These are phyloP conservation scores for Ellobium chinense DNA, from an alignment of 2,888 invertebrate species.

Conservation along the genomic window DNA sequence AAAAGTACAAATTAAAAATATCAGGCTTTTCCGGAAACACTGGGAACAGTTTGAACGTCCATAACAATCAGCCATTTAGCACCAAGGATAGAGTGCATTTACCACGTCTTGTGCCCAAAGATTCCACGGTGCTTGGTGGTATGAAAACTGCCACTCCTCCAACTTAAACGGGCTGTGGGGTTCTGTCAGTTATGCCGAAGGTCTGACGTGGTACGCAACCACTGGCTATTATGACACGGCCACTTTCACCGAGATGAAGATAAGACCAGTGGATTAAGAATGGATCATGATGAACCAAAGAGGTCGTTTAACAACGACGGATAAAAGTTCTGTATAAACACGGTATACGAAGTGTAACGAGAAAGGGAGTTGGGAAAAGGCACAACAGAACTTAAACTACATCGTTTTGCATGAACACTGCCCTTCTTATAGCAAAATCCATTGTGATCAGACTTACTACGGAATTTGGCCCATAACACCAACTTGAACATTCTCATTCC, in stretches of 20 bases:
- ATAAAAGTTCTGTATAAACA: too few species aligned
- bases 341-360: too few species aligned
- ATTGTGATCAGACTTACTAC: too few species aligned
- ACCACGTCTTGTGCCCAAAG: slow-evolving; percentile 71
- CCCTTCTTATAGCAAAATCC: too few species aligned
- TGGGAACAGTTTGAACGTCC: slow-evolving; percentile 74
- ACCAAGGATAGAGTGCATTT: slow-evolving; percentile 77
- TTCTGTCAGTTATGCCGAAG: neutral
- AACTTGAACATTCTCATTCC: too few species aligned
- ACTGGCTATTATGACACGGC: neutral
- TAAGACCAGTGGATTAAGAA: neutral
- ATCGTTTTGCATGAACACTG: too few species aligned
- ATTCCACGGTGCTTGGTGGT: slow-evolving; percentile 77
- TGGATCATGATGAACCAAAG: too few species aligned
- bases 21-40: slow-evolving; percentile 68
- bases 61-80: slow-evolving; percentile 75
- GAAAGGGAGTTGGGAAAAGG: too few species aligned
- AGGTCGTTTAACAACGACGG: too few species aligned
- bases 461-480: too few species aligned
- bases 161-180: slow-evolving; percentile 22
- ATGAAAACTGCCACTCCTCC: slow-evolving; percentile 31
- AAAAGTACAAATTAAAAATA: slow-evolving; percentile 69
- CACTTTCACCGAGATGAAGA: slow-evolving; percentile 22
- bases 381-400: too few species aligned
- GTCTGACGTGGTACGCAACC: neutral